phyloP scores from a whole-genome alignment of 2,797 vertebrate genomes.

The Lepus townsendii region DNA sequence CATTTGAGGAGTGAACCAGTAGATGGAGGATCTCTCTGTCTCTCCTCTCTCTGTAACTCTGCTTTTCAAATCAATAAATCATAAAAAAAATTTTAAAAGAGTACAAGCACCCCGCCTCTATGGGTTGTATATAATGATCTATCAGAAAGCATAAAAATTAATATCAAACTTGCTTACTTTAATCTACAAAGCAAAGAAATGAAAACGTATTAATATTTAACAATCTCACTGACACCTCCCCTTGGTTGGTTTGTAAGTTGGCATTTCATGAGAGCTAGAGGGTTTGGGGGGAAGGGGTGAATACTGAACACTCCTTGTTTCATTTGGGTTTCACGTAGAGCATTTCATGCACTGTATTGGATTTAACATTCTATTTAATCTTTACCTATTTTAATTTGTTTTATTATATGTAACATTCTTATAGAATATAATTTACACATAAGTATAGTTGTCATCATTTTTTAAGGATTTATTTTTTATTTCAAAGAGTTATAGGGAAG shows the following conservation, averaged over 20 bases:
- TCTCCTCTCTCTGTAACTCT: too few species aligned
- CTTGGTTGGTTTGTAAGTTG: neutral
- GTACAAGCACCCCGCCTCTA: neutral
- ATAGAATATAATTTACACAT: slow-evolving; percentile 2
- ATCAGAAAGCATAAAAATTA: neutral
- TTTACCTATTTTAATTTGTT: slow-evolving; percentile 33
- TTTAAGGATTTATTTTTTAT: too few species aligned
- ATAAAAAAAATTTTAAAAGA: too few species aligned
- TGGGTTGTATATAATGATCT: neutral
- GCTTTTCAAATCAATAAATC: too few species aligned
- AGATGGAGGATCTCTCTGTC: too few species aligned
- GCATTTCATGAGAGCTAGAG: neutral
- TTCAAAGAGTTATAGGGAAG: too few species aligned
- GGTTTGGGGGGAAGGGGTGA: neutral
- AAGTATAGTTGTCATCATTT: too few species aligned
- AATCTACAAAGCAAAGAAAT: neutral
- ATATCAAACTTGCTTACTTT: slow-evolving; percentile 2
- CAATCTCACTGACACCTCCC: neutral
- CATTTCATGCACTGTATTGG: neutral
- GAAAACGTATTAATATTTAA: neutral
- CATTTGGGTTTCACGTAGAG: neutral
- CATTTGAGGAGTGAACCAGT: too few species aligned
- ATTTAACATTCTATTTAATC: slow-evolving; percentile 15
- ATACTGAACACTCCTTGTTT: neutral
- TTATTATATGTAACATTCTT: slow-evolving; percentile 27